Base-by-base conservation (phyloP, 2,797 vertebrate species). In the Xerus rutilus region DNA sequence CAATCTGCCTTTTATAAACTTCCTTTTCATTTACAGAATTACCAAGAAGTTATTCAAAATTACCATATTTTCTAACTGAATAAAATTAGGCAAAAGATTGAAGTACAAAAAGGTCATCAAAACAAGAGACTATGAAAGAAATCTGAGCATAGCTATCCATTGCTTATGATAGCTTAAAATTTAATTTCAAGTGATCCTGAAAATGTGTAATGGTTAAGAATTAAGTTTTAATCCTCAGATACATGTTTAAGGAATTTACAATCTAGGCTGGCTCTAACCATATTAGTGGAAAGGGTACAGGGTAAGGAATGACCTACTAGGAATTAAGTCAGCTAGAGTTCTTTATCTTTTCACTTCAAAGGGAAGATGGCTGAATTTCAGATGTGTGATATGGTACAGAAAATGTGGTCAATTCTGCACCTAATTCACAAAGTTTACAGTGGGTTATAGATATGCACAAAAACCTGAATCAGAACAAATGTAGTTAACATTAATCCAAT, bases 21-120 rank as follows among this genome's bases (percentile, higher is more conserved):
- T 96, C 21, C 57, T 93, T 96, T 96, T 79, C 65, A 92, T 96
- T 97, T 96, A 59, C 79, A 95, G 74, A 96, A 89, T 96, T 91
- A 92, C 65, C 35, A 67, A 90, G 78, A 79, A 84, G 45, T 95
- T 96, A 74, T 82, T 95, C 72, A 92, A 88, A 93, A 93, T 97
- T 96, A 76, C 35, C 88, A 85, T 64, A 93, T 91, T 95, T 97
- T 94, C 87, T 96, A 97, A 95, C 95, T 45, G 13, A 72, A 89
- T 81, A 89, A 96, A 97, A 96, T 98, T 95, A 95, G 79, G 0
- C 20, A n/a, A 97, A 97, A 64, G 54, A 87, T 30, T 85, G 3
- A 91, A 91, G 62, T 81, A 94, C 57, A 92, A 95, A 97, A 81
- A 90, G 84, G 89, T 94, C 94, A 96, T 95, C 84, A 97, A 97